Evolutionary conservation across 2,888 invertebrate genomes (phyloP).

Genomic region (Ommatoiulus sabulosus): DNA sequence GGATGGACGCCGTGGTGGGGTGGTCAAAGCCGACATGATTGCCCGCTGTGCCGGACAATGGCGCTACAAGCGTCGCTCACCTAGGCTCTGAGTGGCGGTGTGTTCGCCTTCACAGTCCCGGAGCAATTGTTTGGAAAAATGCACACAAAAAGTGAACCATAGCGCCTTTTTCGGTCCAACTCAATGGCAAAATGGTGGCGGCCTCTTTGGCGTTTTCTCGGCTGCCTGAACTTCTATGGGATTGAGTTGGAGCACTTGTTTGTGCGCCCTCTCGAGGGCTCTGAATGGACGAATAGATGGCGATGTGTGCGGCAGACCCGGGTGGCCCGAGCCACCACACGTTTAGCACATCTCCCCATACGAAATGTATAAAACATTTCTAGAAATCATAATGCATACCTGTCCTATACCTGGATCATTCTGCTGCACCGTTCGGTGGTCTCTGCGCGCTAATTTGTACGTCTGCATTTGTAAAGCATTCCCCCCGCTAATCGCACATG

Average conservation of each 20-base stretch:
- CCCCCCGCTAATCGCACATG: neutral
- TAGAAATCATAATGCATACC: neutral
- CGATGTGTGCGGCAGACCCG: constrained; percentile 55
- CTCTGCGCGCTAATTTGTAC: constrained; percentile 1
- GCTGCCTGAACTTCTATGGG: constrained; percentile 52
- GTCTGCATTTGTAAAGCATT: constrained; percentile 2
- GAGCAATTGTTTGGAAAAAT: constrained; percentile 57
- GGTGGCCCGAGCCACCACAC: constrained; percentile 45
- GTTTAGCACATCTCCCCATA: neutral
- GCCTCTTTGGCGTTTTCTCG: constrained; percentile 53
- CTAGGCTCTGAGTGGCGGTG: constrained; percentile 52
- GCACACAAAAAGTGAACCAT: constrained; percentile 54
- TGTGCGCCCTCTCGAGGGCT: constrained; percentile 53
- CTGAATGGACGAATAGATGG: constrained; percentile 32
- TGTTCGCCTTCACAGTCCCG: constrained; percentile 51
- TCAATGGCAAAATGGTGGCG: constrained; percentile 54
- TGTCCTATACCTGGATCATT: neutral
- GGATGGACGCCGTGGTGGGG: constrained; percentile 49
- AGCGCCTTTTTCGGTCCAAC: constrained; percentile 13
- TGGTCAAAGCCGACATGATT: constrained; percentile 55
- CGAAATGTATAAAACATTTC: neutral
- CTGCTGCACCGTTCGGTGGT: neutral
- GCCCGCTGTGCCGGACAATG: constrained; percentile 54
- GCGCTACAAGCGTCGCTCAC: constrained; percentile 54
- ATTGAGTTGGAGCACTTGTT: constrained; percentile 55